Conservation (phyloP, 1,140 invertebrate genomes). For the Atta cephalotes region DNA sequence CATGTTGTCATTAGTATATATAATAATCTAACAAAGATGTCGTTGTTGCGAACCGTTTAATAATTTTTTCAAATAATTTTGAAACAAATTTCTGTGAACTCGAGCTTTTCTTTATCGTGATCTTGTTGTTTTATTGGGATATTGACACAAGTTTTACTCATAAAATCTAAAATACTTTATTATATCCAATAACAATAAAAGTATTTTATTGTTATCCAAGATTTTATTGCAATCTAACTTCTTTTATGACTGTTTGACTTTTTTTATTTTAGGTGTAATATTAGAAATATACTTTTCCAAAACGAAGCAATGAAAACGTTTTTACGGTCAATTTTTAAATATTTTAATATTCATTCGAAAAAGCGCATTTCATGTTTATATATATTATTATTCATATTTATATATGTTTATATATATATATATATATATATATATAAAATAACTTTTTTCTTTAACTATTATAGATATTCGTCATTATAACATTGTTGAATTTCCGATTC, state of each 20-base stretch:
- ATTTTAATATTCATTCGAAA: neutral
- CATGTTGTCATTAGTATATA: neutral
- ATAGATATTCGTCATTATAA: neutral
- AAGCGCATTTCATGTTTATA: neutral
- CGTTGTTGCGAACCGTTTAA: conserved; percentile 1
- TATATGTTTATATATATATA: too few species aligned
- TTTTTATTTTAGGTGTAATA: neutral
- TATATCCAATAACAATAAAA: neutral
- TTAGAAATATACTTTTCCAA: neutral
- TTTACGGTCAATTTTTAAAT: neutral
- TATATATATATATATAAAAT: too few species aligned
- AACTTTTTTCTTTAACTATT: too few species aligned
- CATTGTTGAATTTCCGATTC: neutral
- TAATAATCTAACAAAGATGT: neutral
- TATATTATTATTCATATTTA: too few species aligned
- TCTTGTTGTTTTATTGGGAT: neutral
- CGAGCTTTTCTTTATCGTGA: conserved; percentile 6
- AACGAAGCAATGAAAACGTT: neutral
- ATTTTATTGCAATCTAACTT: neutral
- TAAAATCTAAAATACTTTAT: neutral
- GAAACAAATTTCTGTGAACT: conserved; percentile 40
- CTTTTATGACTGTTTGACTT: too few species aligned
- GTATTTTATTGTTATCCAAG: neutral
- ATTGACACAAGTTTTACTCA: neutral
- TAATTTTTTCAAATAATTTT: conserved; percentile 37